phyloP scores from a whole-genome alignment of 2,888 invertebrate genomes.

The Glyphotaelius pellucidus region DNA sequence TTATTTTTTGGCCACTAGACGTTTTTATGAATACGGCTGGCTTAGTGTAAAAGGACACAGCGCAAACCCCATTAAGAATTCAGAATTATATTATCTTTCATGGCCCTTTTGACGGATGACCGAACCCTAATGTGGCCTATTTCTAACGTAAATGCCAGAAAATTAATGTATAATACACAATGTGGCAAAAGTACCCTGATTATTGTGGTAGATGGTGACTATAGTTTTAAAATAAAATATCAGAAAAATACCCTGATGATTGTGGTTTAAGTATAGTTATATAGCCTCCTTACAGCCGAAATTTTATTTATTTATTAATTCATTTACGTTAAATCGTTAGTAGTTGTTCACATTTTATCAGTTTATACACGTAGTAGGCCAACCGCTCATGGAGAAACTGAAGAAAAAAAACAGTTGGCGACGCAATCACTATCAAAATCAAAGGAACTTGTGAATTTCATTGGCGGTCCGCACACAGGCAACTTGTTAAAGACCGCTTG shows the following conservation, averaged over 20 bases:
- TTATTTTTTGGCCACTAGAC: neutral
- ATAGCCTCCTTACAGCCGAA: too few species aligned
- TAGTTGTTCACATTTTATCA: too few species aligned
- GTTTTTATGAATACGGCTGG: neutral
- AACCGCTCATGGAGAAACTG: too few species aligned
- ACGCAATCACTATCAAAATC: too few species aligned
- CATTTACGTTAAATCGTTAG: too few species aligned
- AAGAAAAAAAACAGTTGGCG: too few species aligned
- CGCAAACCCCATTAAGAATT: neutral
- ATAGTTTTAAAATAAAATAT: too few species aligned
- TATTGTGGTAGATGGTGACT: neutral
- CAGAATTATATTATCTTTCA: slow-evolving; percentile 21
- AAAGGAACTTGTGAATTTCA: too few species aligned
- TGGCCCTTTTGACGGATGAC: neutral
- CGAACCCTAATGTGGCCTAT: neutral
- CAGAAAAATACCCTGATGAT: neutral
- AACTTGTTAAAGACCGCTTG: too few species aligned
- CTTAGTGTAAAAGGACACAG: neutral
- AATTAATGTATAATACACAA: neutral
- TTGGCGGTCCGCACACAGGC: too few species aligned
- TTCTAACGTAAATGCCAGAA: neutral
- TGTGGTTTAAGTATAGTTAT: neutral
- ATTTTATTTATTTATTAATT: too few species aligned
- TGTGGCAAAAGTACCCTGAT: neutral
- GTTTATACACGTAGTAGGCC: too few species aligned